A percentile compares a stretch with the other conserved stretches of the same genome.
phyloP scores from a whole-genome alignment of 2,113 vertebrate species.

The Sardina pilchardus region DNA sequence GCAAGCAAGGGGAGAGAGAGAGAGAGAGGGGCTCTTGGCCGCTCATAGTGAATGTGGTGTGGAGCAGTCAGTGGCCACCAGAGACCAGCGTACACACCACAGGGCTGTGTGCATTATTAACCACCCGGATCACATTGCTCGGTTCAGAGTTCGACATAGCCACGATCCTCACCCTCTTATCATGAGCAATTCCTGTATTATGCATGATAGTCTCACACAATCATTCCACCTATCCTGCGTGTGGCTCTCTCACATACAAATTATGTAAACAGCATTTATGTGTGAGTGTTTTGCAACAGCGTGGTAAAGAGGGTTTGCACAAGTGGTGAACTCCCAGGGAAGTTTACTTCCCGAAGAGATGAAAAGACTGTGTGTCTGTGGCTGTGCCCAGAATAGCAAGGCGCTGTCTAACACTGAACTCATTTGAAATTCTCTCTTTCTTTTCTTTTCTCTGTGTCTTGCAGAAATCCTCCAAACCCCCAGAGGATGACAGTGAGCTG shows the following conservation, averaged over 20 bases:
- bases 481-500: slow-evolving; percentile 84
- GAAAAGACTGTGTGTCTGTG: not conserved
- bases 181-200: slow-evolving; percentile 40
- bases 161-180: slow-evolving; percentile 42
- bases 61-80: not conserved
- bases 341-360: not conserved
- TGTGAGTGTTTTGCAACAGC: not conserved
- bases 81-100: not conserved
- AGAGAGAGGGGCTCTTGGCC: not conserved
- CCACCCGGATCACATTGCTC: slow-evolving; percentile 38
- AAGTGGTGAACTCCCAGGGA: not conserved
- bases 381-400: not conserved
- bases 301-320: not conserved
- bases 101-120: slow-evolving; percentile 42
- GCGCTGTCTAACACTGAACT: not conserved
- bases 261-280: slow-evolving; percentile 22
- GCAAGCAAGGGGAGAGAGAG: too few relatives aligned
- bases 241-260: slow-evolving; percentile 2
- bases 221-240: slow-evolving; percentile 16
- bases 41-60: not conserved
- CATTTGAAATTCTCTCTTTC: slow-evolving; percentile 30
- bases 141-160: slow-evolving; percentile 50
- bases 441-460: slow-evolving; percentile 41
- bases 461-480: slow-evolving; percentile 80
- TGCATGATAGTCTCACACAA: slow-evolving; percentile 36